Conservation (phyloP, 1,140 invertebrate species). For the Drosophila subpulchrella region DNA sequence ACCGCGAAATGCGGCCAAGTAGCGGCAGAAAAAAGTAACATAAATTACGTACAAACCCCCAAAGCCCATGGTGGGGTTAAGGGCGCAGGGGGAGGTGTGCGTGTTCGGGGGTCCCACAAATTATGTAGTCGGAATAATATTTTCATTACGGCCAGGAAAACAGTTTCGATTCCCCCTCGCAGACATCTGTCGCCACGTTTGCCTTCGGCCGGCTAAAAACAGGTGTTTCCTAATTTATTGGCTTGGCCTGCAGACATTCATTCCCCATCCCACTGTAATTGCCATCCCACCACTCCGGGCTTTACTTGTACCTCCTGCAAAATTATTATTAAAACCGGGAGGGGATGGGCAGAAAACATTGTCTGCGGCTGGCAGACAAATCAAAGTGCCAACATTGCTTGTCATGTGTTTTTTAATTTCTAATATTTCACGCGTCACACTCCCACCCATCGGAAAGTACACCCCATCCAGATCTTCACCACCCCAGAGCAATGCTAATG, state of each 20-base stretch:
- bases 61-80: slow-evolving; percentile 26
- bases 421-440: slow-evolving; percentile 76
- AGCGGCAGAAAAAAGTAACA: slow-evolving; percentile 71
- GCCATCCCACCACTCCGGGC: neutral
- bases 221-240: slow-evolving; percentile 81
- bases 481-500: slow-evolving; percentile 24
- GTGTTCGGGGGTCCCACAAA: slow-evolving; percentile 38
- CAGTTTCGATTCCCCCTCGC: slow-evolving; percentile 45
- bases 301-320: slow-evolving; percentile 36
- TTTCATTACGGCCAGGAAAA: slow-evolving; percentile 66
- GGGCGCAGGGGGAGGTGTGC: slow-evolving; percentile 2
- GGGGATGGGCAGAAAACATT: slow-evolving; percentile 7
- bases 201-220: slow-evolving; percentile 53
- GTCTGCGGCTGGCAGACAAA: slow-evolving; percentile 72
- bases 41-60: slow-evolving; percentile 67
- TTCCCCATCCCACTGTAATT: neutral
- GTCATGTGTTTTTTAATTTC: slow-evolving; percentile 82
- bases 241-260: slow-evolving; percentile 25
- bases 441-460: neutral
- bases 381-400: slow-evolving; percentile 70
- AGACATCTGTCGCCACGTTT: slow-evolving; percentile 60
- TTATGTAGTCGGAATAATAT: slow-evolving; percentile 76
- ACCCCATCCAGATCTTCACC: neutral
- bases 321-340: slow-evolving; percentile 62
- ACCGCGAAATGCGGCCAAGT: slow-evolving; percentile 82